These are phyloP conservation scores for Grallaria varia DNA, from an alignment of 2,113 vertebrate species.

Conservation along the genomic window DNA sequence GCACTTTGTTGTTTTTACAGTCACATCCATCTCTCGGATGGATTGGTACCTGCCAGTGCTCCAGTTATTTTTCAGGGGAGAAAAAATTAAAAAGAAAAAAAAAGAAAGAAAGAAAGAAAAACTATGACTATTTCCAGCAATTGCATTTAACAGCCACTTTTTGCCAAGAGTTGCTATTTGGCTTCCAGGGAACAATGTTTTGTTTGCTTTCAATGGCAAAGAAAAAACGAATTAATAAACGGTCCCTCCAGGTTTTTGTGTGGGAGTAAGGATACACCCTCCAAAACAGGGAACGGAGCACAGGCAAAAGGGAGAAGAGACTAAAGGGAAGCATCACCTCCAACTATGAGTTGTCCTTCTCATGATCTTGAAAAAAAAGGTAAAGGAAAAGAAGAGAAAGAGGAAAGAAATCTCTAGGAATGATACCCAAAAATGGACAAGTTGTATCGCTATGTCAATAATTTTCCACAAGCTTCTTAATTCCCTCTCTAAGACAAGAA, in stretches of 20 bases:
- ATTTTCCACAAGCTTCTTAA: background rate
- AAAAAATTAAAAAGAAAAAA: background rate
- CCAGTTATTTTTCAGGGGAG: background rate
- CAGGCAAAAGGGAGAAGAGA: background rate
- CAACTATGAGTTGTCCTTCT: background rate
- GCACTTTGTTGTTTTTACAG: background rate
- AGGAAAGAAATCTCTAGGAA: background rate
- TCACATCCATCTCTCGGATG: background rate
- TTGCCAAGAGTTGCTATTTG: background rate
- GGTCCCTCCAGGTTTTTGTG: background rate
- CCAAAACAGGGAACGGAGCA: background rate
- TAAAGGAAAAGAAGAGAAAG: background rate
- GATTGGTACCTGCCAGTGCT: background rate
- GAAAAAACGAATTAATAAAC: background rate
- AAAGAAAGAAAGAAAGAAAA: background rate
- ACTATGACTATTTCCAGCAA: slow-evolving; percentile 9
- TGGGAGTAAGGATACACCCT: background rate
- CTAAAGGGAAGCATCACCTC: background rate
- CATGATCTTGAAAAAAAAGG: background rate
- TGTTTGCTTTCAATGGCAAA: background rate
- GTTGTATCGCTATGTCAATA: background rate
- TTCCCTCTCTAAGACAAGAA: background rate
- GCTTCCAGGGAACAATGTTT: slow-evolving; percentile 13
- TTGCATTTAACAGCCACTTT: background rate
- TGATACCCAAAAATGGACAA: background rate